Percentiles rank a stretch among this genome's conserved stretches.
Evolutionary conservation across 2,113 vertebrate species (phyloP).

Genomic region (Paratilapia polleni): DNA sequence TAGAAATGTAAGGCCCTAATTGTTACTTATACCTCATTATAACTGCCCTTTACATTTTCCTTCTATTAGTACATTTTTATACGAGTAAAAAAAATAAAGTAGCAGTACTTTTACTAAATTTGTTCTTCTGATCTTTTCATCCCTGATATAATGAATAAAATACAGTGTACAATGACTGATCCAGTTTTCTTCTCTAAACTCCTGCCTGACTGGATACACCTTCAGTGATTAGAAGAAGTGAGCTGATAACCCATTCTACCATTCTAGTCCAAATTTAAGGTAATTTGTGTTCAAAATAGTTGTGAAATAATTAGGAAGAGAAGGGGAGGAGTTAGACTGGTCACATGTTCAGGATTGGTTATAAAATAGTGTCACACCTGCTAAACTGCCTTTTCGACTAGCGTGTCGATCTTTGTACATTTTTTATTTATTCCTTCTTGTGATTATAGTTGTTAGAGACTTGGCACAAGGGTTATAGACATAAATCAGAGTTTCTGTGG

Average conservation of each 20-base stretch:
- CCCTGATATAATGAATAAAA: too few relatives aligned
- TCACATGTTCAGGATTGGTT: neutral
- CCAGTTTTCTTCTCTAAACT: too few relatives aligned
- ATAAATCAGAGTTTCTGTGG: neutral
- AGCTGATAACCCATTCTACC: neutral
- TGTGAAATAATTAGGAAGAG: neutral
- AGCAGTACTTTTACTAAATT: too few relatives aligned
- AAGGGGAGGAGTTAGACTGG: neutral
- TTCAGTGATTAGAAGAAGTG: neutral
- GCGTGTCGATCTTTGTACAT: neutral
- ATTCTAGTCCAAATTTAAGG: neutral
- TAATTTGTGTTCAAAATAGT: neutral
- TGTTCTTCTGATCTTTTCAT: too few relatives aligned
- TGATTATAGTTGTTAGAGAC: neutral
- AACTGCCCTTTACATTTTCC: too few relatives aligned
- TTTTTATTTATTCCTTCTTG: neutral
- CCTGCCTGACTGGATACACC: neutral
- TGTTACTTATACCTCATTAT: too few relatives aligned
- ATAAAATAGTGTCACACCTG: neutral
- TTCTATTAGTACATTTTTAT: too few relatives aligned
- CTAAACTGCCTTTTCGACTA: fast-evolving
- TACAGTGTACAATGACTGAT: too few relatives aligned
- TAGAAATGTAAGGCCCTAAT: too few relatives aligned
- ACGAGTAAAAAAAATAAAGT: too few relatives aligned
- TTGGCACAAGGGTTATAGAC: neutral